Evolutionary conservation across 2,797 vertebrate species (phyloP).

Genomic region (Vultur gryphus): DNA sequence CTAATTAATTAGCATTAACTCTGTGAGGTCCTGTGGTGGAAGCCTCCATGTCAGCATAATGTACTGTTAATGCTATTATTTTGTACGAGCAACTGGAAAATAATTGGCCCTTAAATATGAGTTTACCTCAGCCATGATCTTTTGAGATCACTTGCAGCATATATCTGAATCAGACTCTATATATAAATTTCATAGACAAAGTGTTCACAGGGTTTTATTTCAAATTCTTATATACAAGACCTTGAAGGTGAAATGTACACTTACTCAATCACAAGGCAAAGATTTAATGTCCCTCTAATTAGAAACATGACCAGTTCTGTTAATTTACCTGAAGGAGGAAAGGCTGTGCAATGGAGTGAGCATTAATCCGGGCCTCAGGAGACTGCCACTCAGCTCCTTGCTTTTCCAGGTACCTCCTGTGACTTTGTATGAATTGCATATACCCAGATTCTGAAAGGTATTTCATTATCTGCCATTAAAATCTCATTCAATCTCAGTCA

Average conservation of each 20-base stretch:
- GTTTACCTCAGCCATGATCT: background rate
- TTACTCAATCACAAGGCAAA: background rate
- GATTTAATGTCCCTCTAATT: background rate
- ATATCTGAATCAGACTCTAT: background rate
- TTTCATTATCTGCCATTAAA: background rate
- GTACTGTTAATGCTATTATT: background rate
- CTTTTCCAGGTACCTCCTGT: background rate
- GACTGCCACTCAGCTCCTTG: background rate
- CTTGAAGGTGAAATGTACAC: background rate
- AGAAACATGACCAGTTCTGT: background rate
- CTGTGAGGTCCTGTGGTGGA: background rate
- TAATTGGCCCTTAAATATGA: background rate
- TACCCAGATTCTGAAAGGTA: background rate
- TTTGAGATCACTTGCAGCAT: background rate
- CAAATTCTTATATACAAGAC: background rate
- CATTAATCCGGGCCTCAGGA: background rate
- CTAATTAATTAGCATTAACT: background rate
- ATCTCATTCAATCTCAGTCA: background rate
- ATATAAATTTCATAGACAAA: background rate
- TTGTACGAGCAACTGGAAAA: background rate
- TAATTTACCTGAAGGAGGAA: background rate
- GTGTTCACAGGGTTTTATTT: background rate
- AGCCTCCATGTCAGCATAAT: background rate
- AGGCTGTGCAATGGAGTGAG: background rate
- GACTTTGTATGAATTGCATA: background rate